A percentile compares a stretch with the other conserved stretches of the same genome.
Conservation (phyloP, 2,888 invertebrate species). For the Chesias legatella region DNA sequence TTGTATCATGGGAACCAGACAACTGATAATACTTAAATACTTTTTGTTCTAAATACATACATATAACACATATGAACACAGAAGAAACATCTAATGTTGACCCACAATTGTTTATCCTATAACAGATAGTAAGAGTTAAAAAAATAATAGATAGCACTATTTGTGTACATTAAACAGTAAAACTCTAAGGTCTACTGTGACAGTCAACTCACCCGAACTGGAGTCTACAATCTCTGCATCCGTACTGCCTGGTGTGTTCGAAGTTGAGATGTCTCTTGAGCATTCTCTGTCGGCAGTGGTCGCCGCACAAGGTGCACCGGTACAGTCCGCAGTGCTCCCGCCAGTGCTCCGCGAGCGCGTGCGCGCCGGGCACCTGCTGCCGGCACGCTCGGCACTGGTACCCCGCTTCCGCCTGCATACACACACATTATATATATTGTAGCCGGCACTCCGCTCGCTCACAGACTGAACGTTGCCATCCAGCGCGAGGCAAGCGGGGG, state of each 20-base stretch:
- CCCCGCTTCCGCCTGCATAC: slow-evolving; percentile 11
- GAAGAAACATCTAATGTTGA: no score
- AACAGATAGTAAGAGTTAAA: no score
- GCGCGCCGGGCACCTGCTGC: neutral
- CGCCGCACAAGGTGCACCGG: slow-evolving; percentile 36
- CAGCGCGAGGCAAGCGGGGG: no score
- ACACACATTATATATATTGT: neutral
- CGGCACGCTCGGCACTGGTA: slow-evolving; percentile 19
- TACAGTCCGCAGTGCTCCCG: slow-evolving; percentile 20
- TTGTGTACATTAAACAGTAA: no score
- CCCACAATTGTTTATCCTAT: no score
- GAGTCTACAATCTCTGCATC: slow-evolving; percentile 35
- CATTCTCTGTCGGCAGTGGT: slow-evolving; percentile 23
- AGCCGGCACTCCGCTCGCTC: neutral
- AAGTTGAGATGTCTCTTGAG: slow-evolving; percentile 34
- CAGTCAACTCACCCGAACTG: slow-evolving; percentile 34
- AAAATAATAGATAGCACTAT: no score
- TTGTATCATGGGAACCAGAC: no score
- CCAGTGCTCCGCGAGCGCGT: slow-evolving; percentile 18
- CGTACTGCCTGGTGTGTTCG: slow-evolving; percentile 35
- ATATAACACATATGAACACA: no score
- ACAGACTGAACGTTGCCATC: no score
- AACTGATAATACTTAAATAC: no score
- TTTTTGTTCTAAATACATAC: no score
- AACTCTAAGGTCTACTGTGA: no score